A percentile compares a stretch with the other conserved stretches of the same genome.
phyloP scores from a whole-genome alignment of 1,140 invertebrate genomes.

The Ladona fulva region DNA sequence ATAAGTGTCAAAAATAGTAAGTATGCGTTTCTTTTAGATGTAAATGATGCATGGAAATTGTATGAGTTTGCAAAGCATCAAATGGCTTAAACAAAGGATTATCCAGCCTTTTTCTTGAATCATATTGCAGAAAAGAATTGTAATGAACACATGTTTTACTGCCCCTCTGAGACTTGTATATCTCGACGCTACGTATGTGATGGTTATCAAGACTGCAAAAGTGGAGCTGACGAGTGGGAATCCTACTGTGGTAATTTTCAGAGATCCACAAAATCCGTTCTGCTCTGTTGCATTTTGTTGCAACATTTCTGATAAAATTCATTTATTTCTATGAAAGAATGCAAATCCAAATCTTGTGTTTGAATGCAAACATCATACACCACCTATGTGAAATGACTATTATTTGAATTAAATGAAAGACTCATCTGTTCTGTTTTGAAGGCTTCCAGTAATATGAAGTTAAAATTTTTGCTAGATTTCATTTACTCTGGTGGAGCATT shows the following conservation, averaged over 20 bases:
- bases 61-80: no score
- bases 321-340: background rate
- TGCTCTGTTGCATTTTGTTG: conserved; percentile 12
- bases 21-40: conserved; percentile 14
- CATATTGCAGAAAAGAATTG: conserved; percentile 30
- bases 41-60: no score
- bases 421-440: no score
- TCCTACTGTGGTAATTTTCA: conserved; percentile 34
- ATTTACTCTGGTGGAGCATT: no score
- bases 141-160: conserved; percentile 33
- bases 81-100: no score
- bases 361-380: no score
- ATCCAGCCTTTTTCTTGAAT: background rate
- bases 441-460: no score
- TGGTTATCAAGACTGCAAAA: conserved; percentile 50
- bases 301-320: background rate
- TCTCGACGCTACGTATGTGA: conserved; percentile 53
- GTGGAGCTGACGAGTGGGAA: conserved; percentile 42
- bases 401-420: no score
- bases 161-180: conserved; percentile 46
- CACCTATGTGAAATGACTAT: no score
- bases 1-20: conserved; percentile 31
- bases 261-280: background rate
- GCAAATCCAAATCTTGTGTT: background rate
- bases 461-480: no score